Percentiles rank a stretch among this genome's conserved stretches.
These are phyloP conservation scores for Dryobotodes eremita DNA, from an alignment of 2,888 invertebrate genomes.

Conservation along the genomic window DNA sequence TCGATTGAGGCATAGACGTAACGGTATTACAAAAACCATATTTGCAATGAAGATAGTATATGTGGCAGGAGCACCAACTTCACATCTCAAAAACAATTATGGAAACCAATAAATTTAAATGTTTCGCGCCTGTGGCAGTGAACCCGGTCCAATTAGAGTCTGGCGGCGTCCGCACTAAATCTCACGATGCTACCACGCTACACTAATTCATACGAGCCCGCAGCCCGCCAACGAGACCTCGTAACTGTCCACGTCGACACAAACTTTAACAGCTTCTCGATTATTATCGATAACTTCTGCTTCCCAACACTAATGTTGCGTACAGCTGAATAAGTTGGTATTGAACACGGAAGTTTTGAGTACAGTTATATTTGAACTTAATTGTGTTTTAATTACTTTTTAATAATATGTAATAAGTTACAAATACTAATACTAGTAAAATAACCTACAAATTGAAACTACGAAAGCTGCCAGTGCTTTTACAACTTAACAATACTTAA, in stretches of 20 bases:
- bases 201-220: slow-evolving; percentile 89
- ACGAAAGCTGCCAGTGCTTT: slow-evolving; percentile 40
- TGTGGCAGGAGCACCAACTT: slow-evolving; percentile 76
- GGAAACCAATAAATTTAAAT: slow-evolving; percentile 87
- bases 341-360: slow-evolving; percentile 54
- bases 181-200: slow-evolving; percentile 88
- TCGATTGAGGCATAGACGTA: slow-evolving; percentile 22
- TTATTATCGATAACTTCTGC: slow-evolving; percentile 81
- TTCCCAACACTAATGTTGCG: slow-evolving; percentile 74
- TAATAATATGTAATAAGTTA: neutral
- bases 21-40: slow-evolving; percentile 44
- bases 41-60: slow-evolving; percentile 78
- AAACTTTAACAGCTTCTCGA: slow-evolving; percentile 83
- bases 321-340: slow-evolving; percentile 58
- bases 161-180: slow-evolving; percentile 87
- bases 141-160: slow-evolving; percentile 88
- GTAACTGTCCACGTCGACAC: slow-evolving; percentile 86
- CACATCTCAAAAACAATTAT: slow-evolving; percentile 88
- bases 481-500: slow-evolving; percentile 57
- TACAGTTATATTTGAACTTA: slow-evolving; percentile 36
- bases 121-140: slow-evolving; percentile 87
- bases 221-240: slow-evolving; percentile 82
- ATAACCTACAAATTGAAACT: neutral
- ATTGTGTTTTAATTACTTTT: slow-evolving; percentile 26
- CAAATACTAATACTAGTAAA: neutral